Percentiles rank a stretch among this genome's conserved stretches.
These are phyloP conservation scores for Phlogophora meticulosa DNA, from an alignment of 2,888 invertebrate species.

Conservation along the genomic window DNA sequence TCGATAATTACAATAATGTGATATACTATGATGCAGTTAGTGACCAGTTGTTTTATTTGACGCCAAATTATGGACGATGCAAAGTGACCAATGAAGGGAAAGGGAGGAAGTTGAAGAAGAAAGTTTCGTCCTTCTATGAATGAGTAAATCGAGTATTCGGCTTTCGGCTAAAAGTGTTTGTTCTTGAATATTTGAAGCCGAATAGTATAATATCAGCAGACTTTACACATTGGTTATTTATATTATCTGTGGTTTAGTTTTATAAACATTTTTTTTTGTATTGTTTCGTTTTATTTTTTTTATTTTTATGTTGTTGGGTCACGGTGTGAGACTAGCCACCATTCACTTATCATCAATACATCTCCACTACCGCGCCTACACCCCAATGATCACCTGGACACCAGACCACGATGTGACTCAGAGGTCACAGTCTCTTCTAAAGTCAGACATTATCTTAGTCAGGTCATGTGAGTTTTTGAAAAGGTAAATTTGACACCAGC, in stretches of 20 bases:
- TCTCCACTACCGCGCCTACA: too few species aligned
- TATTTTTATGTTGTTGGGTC: neutral
- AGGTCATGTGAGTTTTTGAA: too few species aligned
- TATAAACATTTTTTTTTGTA: neutral
- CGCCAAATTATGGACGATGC: slow-evolving; percentile 78
- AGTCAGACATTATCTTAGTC: too few species aligned
- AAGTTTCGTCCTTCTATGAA: slow-evolving; percentile 45
- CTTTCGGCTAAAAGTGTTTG: slow-evolving; percentile 19
- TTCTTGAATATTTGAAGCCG: slow-evolving; percentile 6
- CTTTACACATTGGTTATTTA: slow-evolving; percentile 29
- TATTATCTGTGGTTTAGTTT: slow-evolving; percentile 3
- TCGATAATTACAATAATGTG: slow-evolving; percentile 80
- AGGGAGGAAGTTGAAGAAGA: slow-evolving; percentile 63
- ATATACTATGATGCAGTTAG: slow-evolving; percentile 77
- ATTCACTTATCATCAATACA: too few species aligned
- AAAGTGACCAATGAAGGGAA: slow-evolving; percentile 69
- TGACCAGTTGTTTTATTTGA: slow-evolving; percentile 76
- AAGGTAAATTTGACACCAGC: too few species aligned
- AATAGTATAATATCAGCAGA: slow-evolving; percentile 8
- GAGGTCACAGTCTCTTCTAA: too few species aligned
- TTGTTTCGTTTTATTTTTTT: slow-evolving; percentile 13
- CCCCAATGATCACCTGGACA: too few species aligned
- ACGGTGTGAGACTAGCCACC: neutral
- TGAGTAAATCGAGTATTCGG: slow-evolving; percentile 35
- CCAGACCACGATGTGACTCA: too few species aligned